Base-by-base conservation (phyloP, 2,888 invertebrate genomes). In the Pristionchus japonicus region DNA sequence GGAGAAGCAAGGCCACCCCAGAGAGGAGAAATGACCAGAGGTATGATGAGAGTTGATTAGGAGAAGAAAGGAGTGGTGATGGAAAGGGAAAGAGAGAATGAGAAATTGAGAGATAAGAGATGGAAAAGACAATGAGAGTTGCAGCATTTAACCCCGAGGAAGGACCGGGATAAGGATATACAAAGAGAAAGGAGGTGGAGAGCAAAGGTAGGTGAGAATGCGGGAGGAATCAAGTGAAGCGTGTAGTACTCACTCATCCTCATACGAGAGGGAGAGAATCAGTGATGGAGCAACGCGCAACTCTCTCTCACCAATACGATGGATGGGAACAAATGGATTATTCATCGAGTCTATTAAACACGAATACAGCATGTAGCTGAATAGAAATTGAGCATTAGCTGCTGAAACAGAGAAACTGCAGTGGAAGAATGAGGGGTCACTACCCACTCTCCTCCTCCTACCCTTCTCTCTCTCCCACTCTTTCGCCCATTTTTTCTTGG, bases 61-160 rank as follows among this genome's bases (percentile, higher is more conserved):
- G 47, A 80, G 70, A 67, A 89, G 89, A 86, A 15, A 87, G 57
- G 88, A 70, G 86, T 40, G 34, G 88, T 87, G 88, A 88, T 77
- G 52, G 83, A 67, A 17, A 34, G 89, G 67, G 64, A 3, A 64
- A 64, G 40, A 34, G 61, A 85, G 85, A 85, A 34, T 4, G 27
- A 64, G 47, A 80, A 67, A 77, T 88, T 87, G 85, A 17, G 85
- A 40, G 87, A 70, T 70, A 40, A 27, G 88, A 88, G 88, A 88
- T 49, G 87, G 52, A 77, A 52, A 17, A 37, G 89, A 88, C 40
- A 83, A 83, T 49, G 52, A 34, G 31, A 17, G 31, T 61, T 47
- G 52, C 34, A 83, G 1, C 31, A 31, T 49, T 83, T 37, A 43
- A 37, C 77, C 34, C 6, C 61, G 34, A 49, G 27, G n/a, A 74